phyloP scores from a whole-genome alignment of 2,888 invertebrate genomes.

The Frankliniella intonsa region DNA sequence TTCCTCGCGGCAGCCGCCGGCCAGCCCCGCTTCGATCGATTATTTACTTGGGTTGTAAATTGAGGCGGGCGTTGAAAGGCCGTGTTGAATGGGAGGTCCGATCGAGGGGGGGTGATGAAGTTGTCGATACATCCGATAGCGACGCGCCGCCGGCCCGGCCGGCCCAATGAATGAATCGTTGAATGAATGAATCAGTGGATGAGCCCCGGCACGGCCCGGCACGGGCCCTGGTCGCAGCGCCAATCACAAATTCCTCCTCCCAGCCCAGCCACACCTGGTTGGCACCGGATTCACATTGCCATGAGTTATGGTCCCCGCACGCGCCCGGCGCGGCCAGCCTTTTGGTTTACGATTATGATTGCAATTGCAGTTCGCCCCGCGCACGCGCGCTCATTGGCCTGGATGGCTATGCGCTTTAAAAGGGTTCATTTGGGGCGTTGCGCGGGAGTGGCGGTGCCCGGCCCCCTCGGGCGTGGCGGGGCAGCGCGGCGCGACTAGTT shows the following conservation, averaged over 20 bases:
- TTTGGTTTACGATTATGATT: background rate
- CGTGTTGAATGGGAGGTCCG: constrained; percentile 6
- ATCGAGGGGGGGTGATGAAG: constrained; percentile 8
- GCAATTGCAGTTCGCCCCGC: background rate
- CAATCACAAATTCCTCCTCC: background rate
- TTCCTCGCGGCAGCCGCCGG: no score
- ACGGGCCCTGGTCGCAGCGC: no score
- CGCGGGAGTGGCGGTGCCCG: no score
- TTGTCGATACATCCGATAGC: background rate
- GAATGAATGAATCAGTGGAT: background rate
- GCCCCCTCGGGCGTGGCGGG: no score
- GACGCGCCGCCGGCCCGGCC: background rate
- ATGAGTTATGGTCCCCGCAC: background rate
- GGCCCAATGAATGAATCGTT: background rate
- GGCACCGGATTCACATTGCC: background rate
- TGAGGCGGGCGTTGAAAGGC: background rate
- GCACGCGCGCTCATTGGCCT: background rate
- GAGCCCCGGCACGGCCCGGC: background rate
- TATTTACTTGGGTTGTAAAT: no score
- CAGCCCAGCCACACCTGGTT: background rate
- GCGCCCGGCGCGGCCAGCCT: background rate
- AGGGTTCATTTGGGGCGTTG: constrained; percentile 15
- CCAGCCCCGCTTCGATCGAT: no score
- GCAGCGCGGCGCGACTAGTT: no score
- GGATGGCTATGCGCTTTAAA: constrained; percentile 32